A percentile compares a stretch with the other conserved stretches of the same genome.
These are phyloP conservation scores for Acanthurus leucopareius DNA, from an alignment of 2,797 vertebrate genomes.

Conservation along the genomic window DNA sequence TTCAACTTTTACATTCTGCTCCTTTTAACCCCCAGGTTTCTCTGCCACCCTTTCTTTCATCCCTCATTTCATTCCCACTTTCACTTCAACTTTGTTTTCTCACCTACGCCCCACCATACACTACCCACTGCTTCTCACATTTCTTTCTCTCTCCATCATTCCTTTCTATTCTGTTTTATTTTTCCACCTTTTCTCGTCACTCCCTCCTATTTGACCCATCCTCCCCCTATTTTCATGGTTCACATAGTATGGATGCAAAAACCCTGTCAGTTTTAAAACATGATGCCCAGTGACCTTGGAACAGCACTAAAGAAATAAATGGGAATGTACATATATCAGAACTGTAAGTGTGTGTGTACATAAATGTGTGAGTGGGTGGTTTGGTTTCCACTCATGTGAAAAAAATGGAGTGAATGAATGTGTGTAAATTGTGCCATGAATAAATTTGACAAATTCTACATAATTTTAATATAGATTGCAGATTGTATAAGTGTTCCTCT, in stretches of 20 bases:
- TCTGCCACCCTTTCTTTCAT: neutral
- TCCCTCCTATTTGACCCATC: constrained; percentile 1
- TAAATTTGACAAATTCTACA: too few species aligned
- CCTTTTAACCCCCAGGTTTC: too few species aligned
- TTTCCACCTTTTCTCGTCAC: neutral
- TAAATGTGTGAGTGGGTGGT: neutral
- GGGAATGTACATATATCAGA: constrained; percentile 46
- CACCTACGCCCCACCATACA: neutral
- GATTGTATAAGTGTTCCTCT: too few species aligned
- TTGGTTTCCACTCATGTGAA: constrained; percentile 15
- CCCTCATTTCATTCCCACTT: neutral
- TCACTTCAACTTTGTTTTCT: neutral
- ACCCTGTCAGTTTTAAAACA: constrained; percentile 79
- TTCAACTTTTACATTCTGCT: too few species aligned
- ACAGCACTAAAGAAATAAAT: constrained; percentile 40
- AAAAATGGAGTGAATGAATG: constrained; percentile 30
- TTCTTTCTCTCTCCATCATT: constrained; percentile 6
- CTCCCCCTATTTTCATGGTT: constrained; percentile 28
- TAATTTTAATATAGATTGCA: too few species aligned
- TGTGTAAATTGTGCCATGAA: constrained; percentile 22
- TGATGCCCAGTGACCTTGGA: constrained; percentile 64
- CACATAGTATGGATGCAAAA: constrained; percentile 67
- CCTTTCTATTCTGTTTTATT: constrained; percentile 7
- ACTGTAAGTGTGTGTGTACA: constrained; percentile 18
- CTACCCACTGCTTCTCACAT: neutral